Conservation (phyloP, 2,888 invertebrate genomes). For the Abrostola triplasia region DNA sequence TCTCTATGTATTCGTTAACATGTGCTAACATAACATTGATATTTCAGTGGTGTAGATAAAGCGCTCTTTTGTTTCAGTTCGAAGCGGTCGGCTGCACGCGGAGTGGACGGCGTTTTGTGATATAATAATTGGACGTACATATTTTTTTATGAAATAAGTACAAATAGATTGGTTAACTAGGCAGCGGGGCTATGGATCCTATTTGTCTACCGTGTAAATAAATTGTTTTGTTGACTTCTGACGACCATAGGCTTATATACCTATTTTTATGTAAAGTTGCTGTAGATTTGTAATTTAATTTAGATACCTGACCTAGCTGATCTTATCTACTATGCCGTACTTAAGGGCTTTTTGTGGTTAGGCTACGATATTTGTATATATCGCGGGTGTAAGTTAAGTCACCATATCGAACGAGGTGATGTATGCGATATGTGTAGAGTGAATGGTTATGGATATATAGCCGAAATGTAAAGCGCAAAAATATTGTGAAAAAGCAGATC, state of each 20-base stretch:
- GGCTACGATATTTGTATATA: slow-evolving; percentile 53
- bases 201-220: slow-evolving; percentile 75
- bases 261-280: slow-evolving; percentile 79
- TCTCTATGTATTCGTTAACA: slow-evolving; percentile 1
- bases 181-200: slow-evolving; percentile 68
- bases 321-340: slow-evolving; percentile 51
- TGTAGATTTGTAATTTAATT: slow-evolving; percentile 69
- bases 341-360: slow-evolving; percentile 64
- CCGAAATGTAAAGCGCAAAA: slow-evolving; percentile 64
- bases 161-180: slow-evolving; percentile 78
- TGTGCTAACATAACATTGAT: slow-evolving; percentile 14
- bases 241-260: slow-evolving; percentile 66
- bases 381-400: slow-evolving; percentile 54
- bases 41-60: slow-evolving; percentile 37
- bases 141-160: slow-evolving; percentile 87
- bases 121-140: slow-evolving; percentile 85
- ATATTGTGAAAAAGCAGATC: slow-evolving; percentile 75
- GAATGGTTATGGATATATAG: slow-evolving; percentile 55
- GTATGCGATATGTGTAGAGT: slow-evolving; percentile 45
- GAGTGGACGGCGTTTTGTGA: slow-evolving; percentile 79
- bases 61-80: slow-evolving; percentile 76
- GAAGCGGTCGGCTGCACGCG: slow-evolving; percentile 82
- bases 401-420: slow-evolving; percentile 44
- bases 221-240: slow-evolving; percentile 67
- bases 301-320: slow-evolving; percentile 53